These are phyloP conservation scores for Drosophila prostipennis DNA, from an alignment of 2,888 invertebrate genomes.

Conservation along the genomic window DNA sequence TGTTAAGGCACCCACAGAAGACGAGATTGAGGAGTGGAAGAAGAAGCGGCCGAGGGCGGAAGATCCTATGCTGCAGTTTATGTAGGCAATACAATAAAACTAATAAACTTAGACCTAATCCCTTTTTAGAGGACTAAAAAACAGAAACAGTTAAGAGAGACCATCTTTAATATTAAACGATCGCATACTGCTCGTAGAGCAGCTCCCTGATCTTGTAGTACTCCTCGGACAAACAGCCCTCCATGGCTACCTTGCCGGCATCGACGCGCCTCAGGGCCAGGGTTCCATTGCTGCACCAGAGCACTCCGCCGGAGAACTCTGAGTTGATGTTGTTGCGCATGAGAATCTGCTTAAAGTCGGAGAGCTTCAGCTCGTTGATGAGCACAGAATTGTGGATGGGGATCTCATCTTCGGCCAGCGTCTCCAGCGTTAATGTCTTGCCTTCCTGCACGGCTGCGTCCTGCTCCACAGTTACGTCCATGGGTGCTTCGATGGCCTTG, in stretches of 20 bases:
- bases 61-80: slow-evolving; percentile 96
- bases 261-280: slow-evolving; percentile 96
- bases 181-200: slow-evolving; percentile 98
- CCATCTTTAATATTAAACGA: slow-evolving; percentile 87
- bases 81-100: slow-evolving; percentile 41
- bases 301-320: slow-evolving; percentile 95
- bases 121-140: neutral
- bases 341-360: slow-evolving; percentile 94
- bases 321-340: slow-evolving; percentile 90
- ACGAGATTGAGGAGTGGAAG: slow-evolving; percentile 96
- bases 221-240: slow-evolving; percentile 97
- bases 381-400: slow-evolving; percentile 93
- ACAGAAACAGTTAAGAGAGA: neutral
- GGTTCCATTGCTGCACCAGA: slow-evolving; percentile 96
- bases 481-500: slow-evolving; percentile 85
- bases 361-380: slow-evolving; percentile 96
- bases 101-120: neutral
- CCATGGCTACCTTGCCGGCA: slow-evolving; percentile 95
- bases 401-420: slow-evolving; percentile 85
- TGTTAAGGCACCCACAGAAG: slow-evolving; percentile 93
- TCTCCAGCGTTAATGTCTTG: slow-evolving; percentile 89
- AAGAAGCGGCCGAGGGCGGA: slow-evolving; percentile 93
- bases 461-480: slow-evolving; percentile 58
- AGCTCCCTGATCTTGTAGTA: slow-evolving; percentile 97
- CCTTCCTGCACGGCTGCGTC: slow-evolving; percentile 84